These are phyloP conservation scores for Harpagoxenus sublaevis DNA, from an alignment of 2,888 invertebrate genomes.

Conservation along the genomic window DNA sequence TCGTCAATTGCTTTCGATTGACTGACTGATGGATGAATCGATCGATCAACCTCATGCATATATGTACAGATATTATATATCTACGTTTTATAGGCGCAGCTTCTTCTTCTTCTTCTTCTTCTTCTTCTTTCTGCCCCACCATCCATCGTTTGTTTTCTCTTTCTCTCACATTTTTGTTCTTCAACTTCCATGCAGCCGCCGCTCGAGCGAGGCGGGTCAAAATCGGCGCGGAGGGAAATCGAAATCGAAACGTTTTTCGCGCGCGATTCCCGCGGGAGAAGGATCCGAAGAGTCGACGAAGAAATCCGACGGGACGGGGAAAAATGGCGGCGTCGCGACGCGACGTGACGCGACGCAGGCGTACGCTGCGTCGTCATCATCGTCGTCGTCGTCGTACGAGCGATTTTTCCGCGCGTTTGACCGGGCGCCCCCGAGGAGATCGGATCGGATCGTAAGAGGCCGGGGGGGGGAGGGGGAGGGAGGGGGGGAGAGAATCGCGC, in stretches of 20 bases:
- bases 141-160: slow-evolving; percentile 47
- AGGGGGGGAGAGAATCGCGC: slow-evolving; percentile 58
- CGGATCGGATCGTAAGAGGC: not conserved
- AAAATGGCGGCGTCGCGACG: slow-evolving; percentile 24
- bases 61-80: slow-evolving; percentile 51
- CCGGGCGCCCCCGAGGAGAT: not conserved
- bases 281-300: not conserved
- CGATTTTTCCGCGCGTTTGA: slow-evolving; percentile 42
- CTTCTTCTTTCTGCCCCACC: slow-evolving; percentile 52
- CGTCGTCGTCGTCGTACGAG: slow-evolving; percentile 22
- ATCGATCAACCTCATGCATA: slow-evolving; percentile 79
- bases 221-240: not conserved
- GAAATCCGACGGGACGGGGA: not conserved
- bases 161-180: slow-evolving; percentile 44
- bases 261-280: slow-evolving; percentile 24
- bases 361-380: slow-evolving; percentile 79
- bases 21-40: slow-evolving; percentile 81
- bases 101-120: slow-evolving; percentile 55
- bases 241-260: not conserved
- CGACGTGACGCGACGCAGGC: slow-evolving; percentile 72
- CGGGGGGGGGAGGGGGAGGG: slow-evolving; percentile 45
- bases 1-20: slow-evolving; percentile 62
- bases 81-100: slow-evolving; percentile 47
- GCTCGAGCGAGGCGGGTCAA: slow-evolving; percentile 40
- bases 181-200: slow-evolving; percentile 61